Percentiles rank a stretch among this genome's conserved stretches.
Evolutionary conservation across 1,140 invertebrate species (phyloP).

Genomic region (Luehdorfia chinensis): DNA sequence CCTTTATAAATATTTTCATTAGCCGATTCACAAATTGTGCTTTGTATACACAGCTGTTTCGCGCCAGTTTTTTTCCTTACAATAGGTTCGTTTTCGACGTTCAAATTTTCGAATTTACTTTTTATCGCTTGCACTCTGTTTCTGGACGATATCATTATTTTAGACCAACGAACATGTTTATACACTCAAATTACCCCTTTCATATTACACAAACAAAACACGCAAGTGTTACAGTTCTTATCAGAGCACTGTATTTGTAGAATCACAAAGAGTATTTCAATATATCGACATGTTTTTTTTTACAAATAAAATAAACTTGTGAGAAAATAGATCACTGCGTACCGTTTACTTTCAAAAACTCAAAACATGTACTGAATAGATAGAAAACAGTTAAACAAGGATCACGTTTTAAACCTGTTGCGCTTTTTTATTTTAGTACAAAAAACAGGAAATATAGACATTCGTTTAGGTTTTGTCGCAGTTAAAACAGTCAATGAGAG

Average conservation of each 20-base stretch:
- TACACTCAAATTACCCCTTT: constrained; percentile 17
- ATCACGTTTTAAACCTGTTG: constrained; percentile 27
- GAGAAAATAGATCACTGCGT: neutral
- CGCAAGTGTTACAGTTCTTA: constrained; percentile 4
- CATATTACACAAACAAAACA: constrained; percentile 10
- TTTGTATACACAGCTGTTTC: constrained; percentile 20
- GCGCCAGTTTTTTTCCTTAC: constrained; percentile 29
- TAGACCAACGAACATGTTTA: constrained; percentile 25
- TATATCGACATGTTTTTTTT: constrained; percentile 15
- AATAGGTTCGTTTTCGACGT: constrained; percentile 37
- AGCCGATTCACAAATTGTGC: neutral
- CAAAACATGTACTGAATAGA: constrained; percentile 19
- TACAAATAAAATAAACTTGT: neutral
- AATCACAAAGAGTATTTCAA: constrained; percentile 16
- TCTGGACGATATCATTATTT: constrained; percentile 70
- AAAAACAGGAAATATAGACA: constrained; percentile 4
- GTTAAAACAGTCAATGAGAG: constrained; percentile 15
- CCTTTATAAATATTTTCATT: constrained; percentile 18
- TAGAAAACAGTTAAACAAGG: constrained; percentile 10
- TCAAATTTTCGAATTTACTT: constrained; percentile 72
- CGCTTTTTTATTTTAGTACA: constrained; percentile 25
- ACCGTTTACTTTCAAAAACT: constrained; percentile 15
- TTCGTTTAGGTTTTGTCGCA: constrained; percentile 3
- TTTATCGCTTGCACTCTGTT: constrained; percentile 75
- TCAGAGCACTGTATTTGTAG: constrained; percentile 4